phyloP scores from a whole-genome alignment of 2,888 invertebrate genomes.

The Plemyria rubiginata region DNA sequence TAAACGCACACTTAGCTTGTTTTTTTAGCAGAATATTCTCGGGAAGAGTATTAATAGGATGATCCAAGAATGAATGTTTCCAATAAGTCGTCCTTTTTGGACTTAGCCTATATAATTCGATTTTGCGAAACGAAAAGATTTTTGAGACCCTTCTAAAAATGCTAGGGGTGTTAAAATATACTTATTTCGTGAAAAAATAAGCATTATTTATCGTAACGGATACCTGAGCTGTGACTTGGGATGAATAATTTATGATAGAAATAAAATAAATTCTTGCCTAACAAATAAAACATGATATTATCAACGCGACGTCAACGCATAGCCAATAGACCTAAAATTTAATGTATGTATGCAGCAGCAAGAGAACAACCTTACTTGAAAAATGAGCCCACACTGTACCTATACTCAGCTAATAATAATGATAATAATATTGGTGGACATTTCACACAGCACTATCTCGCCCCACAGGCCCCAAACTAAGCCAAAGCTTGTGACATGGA shows the following conservation, averaged over 20 bases:
- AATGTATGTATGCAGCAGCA: too few species aligned
- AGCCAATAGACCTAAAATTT: not conserved
- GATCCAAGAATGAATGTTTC: conserved; percentile 74
- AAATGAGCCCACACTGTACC: too few species aligned
- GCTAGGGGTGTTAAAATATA: conserved; percentile 24
- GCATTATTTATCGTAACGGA: conserved; percentile 31
- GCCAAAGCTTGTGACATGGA: too few species aligned
- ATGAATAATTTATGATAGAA: conserved; percentile 33
- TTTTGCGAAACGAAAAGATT: conserved; percentile 35
- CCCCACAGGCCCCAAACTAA: too few species aligned
- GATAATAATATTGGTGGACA: too few species aligned
- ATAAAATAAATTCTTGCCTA: conserved; percentile 26
- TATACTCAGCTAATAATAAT: too few species aligned
- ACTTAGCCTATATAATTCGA: conserved; percentile 49
- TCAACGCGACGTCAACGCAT: too few species aligned
- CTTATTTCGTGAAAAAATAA: conserved; percentile 28
- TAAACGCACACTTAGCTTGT: conserved; percentile 14
- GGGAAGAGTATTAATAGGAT: conserved; percentile 71
- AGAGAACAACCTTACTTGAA: too few species aligned
- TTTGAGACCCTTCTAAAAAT: conserved; percentile 31
- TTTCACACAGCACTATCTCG: too few species aligned
- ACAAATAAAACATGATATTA: not conserved
- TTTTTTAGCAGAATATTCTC: conserved; percentile 64
- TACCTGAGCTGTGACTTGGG: conserved; percentile 30
- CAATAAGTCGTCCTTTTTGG: conserved; percentile 70